Base-by-base conservation (phyloP, 1,140 invertebrate species). In the Popillia japonica region DNA sequence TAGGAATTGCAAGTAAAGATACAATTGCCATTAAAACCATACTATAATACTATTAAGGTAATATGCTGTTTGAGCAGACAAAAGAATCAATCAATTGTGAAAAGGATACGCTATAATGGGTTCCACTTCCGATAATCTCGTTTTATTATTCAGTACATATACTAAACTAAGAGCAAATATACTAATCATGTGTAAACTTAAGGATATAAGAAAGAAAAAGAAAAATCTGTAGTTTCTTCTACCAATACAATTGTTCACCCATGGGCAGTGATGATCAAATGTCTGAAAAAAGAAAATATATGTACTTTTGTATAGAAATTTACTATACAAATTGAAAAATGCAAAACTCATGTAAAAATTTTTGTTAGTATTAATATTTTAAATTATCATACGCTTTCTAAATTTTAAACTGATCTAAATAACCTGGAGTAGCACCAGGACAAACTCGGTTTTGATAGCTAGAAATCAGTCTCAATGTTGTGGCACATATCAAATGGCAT, bases 181-280 rank as follows among this genome's bases (percentile, higher is more conserved):
- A 87, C 95, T 95, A 81, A 98, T 91, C 96, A 99, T 99, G 87
- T 99, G 98, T 84, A 98, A 90, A 84, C 95, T 97, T 41, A 99
- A 90, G 77, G 97, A 98, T 83, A 99, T 91, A 40, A 99, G 92
- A 88, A 99, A 99, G 89, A 99, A 96, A 89, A 99, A 98, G 90
- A 99, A 99, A 88, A 97, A 98, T 84, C 98, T 91, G 87, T 99
- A 99, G 89, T 99, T 99, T 82, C 98, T 92, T 80, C 98, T 92
- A 75, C 99, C 99, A 84, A 99, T 99, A 87, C 99, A 99, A 88
- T 99, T 99, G 89, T 99, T 99, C 81, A 99, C 96, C 98, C 98
- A 99, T 75, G 98, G 98, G 90, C 99, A 99, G 89, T 99, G 99
- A 91, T 99, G 99, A 89, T 99, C 99, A 89, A 99, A 99, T 41